Conservation (phyloP, 2,797 vertebrate species). For the Myiothlypis coronata region DNA sequence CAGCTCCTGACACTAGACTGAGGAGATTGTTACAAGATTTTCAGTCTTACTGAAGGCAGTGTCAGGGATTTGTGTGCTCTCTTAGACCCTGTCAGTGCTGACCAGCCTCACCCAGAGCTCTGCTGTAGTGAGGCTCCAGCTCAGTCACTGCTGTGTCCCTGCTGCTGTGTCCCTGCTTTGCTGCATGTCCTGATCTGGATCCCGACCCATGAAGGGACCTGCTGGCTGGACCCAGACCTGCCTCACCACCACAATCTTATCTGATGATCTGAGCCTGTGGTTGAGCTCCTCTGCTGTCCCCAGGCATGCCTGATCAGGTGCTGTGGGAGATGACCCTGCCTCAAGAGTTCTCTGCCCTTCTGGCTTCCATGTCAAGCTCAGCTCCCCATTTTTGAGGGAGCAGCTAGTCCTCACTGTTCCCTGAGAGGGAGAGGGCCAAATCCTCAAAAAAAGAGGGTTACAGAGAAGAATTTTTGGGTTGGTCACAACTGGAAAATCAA, state of each 20-base stretch:
- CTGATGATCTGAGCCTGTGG: neutral
- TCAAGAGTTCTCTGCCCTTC: rapidly evolving
- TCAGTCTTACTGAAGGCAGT: neutral
- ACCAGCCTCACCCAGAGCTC: neutral
- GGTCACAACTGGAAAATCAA: neutral
- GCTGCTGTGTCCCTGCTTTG: neutral
- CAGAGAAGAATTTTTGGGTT: neutral
- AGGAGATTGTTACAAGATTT: neutral
- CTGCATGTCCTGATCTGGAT: neutral
- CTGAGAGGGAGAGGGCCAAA: neutral
- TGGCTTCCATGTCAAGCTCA: neutral
- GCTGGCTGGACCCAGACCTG: neutral
- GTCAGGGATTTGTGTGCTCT: neutral
- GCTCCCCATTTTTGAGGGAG: neutral
- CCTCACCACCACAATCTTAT: too few relatives aligned
- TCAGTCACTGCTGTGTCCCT: neutral
- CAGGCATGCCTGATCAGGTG: neutral
- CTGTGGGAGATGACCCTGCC: neutral
- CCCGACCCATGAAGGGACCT: neutral
- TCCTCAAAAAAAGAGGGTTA: neutral
- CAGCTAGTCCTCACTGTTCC: neutral
- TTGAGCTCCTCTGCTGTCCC: neutral
- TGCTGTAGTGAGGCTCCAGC: neutral
- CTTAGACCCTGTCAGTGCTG: neutral
- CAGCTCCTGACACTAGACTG: neutral